These are phyloP conservation scores for Tetraneura akinire DNA, from an alignment of 1,140 invertebrate species.

Conservation along the genomic window DNA sequence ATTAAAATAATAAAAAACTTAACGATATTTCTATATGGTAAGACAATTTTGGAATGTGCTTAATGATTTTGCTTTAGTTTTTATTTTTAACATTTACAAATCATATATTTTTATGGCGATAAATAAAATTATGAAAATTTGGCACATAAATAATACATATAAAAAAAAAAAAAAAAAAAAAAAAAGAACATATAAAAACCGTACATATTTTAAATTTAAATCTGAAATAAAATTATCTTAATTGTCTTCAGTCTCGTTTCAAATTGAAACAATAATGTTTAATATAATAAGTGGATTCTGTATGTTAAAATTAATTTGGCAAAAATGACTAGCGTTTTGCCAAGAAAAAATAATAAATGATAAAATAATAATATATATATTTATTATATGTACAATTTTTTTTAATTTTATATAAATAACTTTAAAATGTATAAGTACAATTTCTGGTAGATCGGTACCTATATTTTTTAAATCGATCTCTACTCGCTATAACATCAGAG, in stretches of 20 bases:
- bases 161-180: too few relatives aligned
- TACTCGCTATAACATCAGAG: conserved; percentile 29
- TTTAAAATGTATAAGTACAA: conserved; percentile 39
- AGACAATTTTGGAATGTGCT: conserved; percentile 50
- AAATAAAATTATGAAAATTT: conserved; percentile 45
- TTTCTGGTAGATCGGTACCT: conserved; percentile 10
- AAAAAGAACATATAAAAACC: conserved; percentile 40
- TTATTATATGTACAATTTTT: neutral
- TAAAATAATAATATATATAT: neutral
- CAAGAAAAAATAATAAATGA: conserved; percentile 41
- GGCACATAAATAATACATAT: conserved; percentile 49
- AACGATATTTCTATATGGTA: conserved; percentile 45
- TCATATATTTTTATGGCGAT: conserved; percentile 43
- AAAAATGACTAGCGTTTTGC: conserved; percentile 51
- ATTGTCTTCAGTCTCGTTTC: conserved; percentile 48
- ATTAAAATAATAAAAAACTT: conserved; percentile 50
- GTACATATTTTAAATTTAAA: conserved; percentile 24
- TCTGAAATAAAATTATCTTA: conserved; percentile 49
- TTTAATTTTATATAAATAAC: conserved; percentile 22
- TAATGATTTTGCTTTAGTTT: conserved; percentile 11
- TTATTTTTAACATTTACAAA: conserved; percentile 43
- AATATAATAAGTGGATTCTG: conserved; percentile 33
- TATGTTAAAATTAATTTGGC: conserved; percentile 44
- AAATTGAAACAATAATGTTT: conserved; percentile 50
- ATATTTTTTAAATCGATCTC: neutral